Percentiles rank a stretch among this genome's conserved stretches.
phyloP scores from a whole-genome alignment of 2,888 invertebrate species.

The Volucella zonaria region DNA sequence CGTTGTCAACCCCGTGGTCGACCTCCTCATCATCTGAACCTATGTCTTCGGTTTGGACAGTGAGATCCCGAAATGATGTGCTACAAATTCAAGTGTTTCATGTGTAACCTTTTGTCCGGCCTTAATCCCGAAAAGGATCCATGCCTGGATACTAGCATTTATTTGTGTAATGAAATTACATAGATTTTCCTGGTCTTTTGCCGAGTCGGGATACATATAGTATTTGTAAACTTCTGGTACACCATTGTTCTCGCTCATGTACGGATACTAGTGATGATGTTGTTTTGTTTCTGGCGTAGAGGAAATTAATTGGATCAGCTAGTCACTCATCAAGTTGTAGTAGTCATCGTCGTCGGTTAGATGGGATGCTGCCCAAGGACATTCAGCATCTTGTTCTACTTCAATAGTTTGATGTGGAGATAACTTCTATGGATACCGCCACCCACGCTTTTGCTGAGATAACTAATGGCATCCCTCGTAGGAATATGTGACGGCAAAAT shows the following conservation, averaged over 20 bases:
- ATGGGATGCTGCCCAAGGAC: conserved; percentile 41
- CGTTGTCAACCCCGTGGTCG: too few relatives aligned
- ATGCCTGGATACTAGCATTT: background rate
- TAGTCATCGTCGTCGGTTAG: background rate
- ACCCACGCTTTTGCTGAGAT: conserved; percentile 7
- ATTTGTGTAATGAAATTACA: conserved; percentile 57
- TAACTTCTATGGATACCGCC: background rate
- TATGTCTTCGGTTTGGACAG: conserved; percentile 33
- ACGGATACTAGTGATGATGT: conserved; percentile 5
- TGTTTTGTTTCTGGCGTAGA: conserved; percentile 18
- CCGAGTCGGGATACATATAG: conserved; percentile 16
- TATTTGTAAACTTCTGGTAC: conserved; percentile 59
- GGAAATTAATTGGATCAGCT: conserved; percentile 69
- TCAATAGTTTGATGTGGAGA: conserved; percentile 46
- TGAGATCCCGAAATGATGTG: conserved; percentile 59
- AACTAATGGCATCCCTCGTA: conserved; percentile 56
- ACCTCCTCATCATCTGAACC: conserved; percentile 22
- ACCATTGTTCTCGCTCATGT: conserved; percentile 53
- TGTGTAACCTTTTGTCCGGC: conserved; percentile 44
- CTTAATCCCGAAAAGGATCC: conserved; percentile 48
- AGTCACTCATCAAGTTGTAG: conserved; percentile 70
- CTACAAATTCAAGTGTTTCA: conserved; percentile 20
- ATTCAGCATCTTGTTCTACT: conserved; percentile 57
- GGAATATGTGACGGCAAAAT: conserved; percentile 61
- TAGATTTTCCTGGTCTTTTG: conserved; percentile 43